phyloP scores from a whole-genome alignment of 2,113 vertebrate genomes.

The Heterocephalus glaber region DNA sequence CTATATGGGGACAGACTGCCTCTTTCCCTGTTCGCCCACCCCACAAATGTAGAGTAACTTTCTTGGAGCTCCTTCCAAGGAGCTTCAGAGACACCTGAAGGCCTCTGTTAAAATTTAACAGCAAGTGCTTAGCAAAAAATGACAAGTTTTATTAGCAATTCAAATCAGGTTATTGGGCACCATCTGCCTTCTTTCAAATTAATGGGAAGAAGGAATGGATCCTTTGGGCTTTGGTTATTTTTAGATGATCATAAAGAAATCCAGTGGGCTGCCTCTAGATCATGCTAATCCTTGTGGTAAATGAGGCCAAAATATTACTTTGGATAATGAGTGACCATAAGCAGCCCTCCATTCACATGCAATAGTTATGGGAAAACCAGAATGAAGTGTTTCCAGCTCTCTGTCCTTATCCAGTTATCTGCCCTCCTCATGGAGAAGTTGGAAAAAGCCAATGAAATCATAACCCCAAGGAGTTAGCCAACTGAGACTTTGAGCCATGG shows the following conservation, averaged over 20 bases:
- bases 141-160: constrained; percentile 68
- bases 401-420: background rate
- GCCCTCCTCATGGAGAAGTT: background rate
- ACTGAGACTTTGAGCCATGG: background rate
- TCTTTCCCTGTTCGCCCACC: background rate
- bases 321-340: background rate
- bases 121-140: constrained; percentile 65
- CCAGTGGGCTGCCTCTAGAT: constrained; percentile 23
- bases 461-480: background rate
- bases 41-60: background rate
- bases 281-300: constrained; percentile 31
- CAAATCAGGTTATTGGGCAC: constrained; percentile 73
- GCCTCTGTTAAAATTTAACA: constrained; percentile 39
- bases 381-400: background rate
- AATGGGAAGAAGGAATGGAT: constrained; percentile 66
- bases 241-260: constrained; percentile 60
- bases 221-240: constrained; percentile 74
- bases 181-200: constrained; percentile 78
- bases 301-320: constrained; percentile 25
- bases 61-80: background rate
- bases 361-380: background rate
- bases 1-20: background rate
- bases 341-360: background rate
- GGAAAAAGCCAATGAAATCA: background rate
- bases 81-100: background rate